Conservation (phyloP, 1,140 invertebrate genomes). For the Leptonema lineaticorne region DNA sequence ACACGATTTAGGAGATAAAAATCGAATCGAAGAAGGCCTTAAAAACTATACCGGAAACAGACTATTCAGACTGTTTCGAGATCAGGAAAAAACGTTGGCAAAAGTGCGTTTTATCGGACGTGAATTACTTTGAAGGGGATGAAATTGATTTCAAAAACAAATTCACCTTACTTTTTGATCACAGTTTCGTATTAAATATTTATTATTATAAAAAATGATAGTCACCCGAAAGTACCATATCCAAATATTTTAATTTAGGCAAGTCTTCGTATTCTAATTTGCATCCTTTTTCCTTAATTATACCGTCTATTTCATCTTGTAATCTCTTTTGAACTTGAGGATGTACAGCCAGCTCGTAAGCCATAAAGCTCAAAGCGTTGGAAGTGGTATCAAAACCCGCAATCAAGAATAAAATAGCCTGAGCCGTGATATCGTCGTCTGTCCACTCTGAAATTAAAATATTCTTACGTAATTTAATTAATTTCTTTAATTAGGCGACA, state of each 20-base stretch:
- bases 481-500: too few species aligned
- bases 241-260: conserved; percentile 51
- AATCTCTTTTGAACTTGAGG: conserved; percentile 59
- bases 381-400: conserved; percentile 56
- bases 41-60: too few species aligned
- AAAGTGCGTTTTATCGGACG: too few species aligned
- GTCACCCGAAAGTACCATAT: conserved; percentile 52
- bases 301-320: conserved; percentile 56
- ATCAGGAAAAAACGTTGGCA: too few species aligned
- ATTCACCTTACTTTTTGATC: conserved; percentile 24
- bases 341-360: conserved; percentile 58
- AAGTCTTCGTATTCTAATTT: conserved; percentile 49
- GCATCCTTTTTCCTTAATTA: conserved; percentile 46
- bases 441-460: conserved; percentile 45
- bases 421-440: conserved; percentile 48
- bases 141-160: too few species aligned
- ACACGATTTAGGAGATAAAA: too few species aligned
- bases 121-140: too few species aligned
- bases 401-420: conserved; percentile 55
- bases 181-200: conserved; percentile 42
- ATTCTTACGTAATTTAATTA: not conserved
- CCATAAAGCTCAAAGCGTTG: conserved; percentile 43
- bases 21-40: too few species aligned
- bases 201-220: conserved; percentile 23
- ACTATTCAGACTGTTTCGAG: too few species aligned